Conservation (phyloP, 2,888 invertebrate species). For the Polymixis lichenea region DNA sequence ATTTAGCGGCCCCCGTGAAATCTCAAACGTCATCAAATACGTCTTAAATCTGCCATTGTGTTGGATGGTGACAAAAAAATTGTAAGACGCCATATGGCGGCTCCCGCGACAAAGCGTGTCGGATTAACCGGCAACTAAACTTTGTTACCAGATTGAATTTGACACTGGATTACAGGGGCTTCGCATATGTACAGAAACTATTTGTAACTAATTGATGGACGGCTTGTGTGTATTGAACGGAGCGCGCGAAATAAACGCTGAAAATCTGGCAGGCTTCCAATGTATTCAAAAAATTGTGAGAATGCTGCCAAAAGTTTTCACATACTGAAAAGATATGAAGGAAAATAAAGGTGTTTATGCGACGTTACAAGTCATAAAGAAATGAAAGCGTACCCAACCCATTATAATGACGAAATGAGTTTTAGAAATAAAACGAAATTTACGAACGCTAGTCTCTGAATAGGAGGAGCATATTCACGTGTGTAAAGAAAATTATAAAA, state of each 20-base stretch:
- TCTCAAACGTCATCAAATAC: conserved; percentile 83
- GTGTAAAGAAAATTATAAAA: neutral
- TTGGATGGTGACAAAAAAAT: conserved; percentile 74
- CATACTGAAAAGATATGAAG: conserved; percentile 30
- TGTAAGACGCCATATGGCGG: conserved; percentile 88
- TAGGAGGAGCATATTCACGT: neutral
- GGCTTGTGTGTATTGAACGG: conserved; percentile 66
- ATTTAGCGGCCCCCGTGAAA: conserved; percentile 78
- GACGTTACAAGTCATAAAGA: conserved; percentile 18
- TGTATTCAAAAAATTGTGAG: conserved; percentile 46
- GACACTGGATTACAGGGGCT: conserved; percentile 68
- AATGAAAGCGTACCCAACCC: conserved; percentile 14
- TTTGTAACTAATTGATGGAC: conserved; percentile 80
- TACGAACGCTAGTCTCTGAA: neutral
- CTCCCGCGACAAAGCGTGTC: conserved; percentile 75
- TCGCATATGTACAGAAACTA: conserved; percentile 70
- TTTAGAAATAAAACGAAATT: neutral
- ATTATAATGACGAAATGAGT: conserved; percentile 2
- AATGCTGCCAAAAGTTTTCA: conserved; percentile 60
- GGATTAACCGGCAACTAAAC: conserved; percentile 78
- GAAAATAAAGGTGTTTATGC: conserved; percentile 57
- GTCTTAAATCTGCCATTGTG: conserved; percentile 83
- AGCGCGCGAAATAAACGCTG: conserved; percentile 57
- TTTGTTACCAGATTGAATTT: conserved; percentile 81
- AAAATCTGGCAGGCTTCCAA: conserved; percentile 62